These are phyloP conservation scores for Hydractinia echinata DNA, from an alignment of 30 jellyfish, hydroid and myxozoan genomes.

Conservation along the genomic window DNA sequence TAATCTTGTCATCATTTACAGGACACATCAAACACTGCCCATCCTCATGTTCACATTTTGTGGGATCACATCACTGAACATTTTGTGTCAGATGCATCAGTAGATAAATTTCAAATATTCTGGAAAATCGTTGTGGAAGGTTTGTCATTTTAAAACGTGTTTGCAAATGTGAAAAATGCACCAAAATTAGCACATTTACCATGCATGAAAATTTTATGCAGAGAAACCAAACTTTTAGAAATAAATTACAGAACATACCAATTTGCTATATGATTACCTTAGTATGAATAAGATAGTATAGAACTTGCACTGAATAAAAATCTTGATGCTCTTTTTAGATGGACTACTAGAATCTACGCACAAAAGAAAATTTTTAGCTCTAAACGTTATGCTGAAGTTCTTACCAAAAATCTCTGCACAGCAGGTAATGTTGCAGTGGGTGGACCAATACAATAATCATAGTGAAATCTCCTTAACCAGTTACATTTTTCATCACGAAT, in stretches of 20 bases:
- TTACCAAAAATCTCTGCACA: conserved; percentile 38
- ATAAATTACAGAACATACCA: no score
- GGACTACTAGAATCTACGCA: conserved; percentile 74
- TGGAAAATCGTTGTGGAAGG: conserved; percentile 87
- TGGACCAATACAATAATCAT: no score
- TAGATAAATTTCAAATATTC: conserved; percentile 28
- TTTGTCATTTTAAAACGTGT: background rate
- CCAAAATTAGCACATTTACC: background rate
- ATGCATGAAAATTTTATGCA: background rate
- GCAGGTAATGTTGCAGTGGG: conserved; percentile 32
- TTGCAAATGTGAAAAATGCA: no score
- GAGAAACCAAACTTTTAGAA: no score
- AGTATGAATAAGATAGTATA: no score
- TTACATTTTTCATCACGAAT: no score
- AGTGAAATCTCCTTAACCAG: no score
- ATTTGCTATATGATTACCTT: no score
- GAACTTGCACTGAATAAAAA: no score
- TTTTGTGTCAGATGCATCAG: background rate
- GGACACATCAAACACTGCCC: conserved; percentile 64
- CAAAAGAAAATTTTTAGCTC: conserved; percentile 76
- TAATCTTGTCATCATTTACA: background rate
- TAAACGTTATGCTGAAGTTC: conserved; percentile 39
- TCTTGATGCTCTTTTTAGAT: conserved; percentile 14
- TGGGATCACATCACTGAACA: conserved; percentile 49
- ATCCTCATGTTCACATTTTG: conserved; percentile 70